Percentiles rank a stretch among this genome's conserved stretches.
Evolutionary conservation across 64 coral and sea anemone genomes (phyloP).

Genomic region (Actinia tenebrosa): DNA sequence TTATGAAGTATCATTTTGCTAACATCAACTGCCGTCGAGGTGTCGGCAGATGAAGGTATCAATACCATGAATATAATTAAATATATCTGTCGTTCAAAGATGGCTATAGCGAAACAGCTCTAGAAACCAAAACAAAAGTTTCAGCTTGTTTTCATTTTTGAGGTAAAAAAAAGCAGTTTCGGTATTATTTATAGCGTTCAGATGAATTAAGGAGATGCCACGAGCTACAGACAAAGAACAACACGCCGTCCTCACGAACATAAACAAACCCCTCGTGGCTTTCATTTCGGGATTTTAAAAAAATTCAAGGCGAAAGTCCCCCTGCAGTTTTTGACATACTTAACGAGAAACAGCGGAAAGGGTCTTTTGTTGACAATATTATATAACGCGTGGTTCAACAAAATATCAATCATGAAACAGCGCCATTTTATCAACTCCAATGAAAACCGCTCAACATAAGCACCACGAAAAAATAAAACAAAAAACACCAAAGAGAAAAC

Average conservation of each 20-base stretch:
- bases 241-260: not conserved
- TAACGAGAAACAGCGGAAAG: not conserved
- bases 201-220: not conserved
- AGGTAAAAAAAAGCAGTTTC: not conserved
- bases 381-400: not conserved
- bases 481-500: not conserved
- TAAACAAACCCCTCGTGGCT: slow-evolving; percentile 12
- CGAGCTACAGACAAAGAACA: not conserved
- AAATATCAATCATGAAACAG: not conserved
- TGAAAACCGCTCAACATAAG: not conserved
- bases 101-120: not conserved
- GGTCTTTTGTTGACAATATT: not conserved
- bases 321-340: not conserved
- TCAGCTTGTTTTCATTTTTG: slow-evolving; percentile 2
- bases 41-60: not conserved
- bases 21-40: not conserved
- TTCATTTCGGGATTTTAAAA: not conserved
- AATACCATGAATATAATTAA: not conserved
- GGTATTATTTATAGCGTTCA: not conserved
- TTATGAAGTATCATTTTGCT: too few species aligned
- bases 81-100: not conserved
- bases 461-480: not conserved
- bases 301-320: not conserved
- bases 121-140: not conserved
- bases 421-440: not conserved